Base-by-base conservation (phyloP, 2,888 invertebrate genomes). In the Mayetiola destructor region DNA sequence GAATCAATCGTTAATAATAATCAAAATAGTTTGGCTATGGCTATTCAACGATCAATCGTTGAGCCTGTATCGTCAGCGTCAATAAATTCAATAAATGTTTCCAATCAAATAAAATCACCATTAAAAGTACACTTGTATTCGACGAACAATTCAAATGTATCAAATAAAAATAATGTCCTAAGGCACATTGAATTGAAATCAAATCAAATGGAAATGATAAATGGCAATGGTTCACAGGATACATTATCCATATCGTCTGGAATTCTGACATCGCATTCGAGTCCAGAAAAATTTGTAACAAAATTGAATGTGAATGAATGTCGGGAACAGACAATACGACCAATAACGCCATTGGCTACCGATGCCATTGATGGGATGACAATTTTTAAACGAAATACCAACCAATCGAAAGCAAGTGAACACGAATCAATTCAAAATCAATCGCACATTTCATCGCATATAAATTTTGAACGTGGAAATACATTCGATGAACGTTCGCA, bases 301-400 rank as follows among this genome's bases (percentile, higher is more conserved):
- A 30, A n/a, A 29, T 12, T 20, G 12, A 16, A 52, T 9, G n/a
- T n/a, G 10, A 3, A 32, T 1, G 20, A 8, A 18, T 18, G 30
- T 10, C 18, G 9, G 32, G n/a, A 53, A 32, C 29, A 20, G 18
- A 32, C 30, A n/a, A 21, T 55, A 20, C 4, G 29, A 5, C 55
- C 20, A 9, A 58, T 64, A 2, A 68, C 66, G 59, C 67, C 67
- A 5, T 58, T 68, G 1, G 66, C 66, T 0, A 53, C 64, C 21
- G 63, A 66, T 23, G 64, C 65, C 40, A 62, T 66, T 8, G 61
- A 63, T 53, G 30, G 53, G 30, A 30, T 53, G 18, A 35, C 35
- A 21, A 55, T 55, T 14, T 21, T 10, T 16, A 23, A 20, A n/a
- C 55, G 36, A 8, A 55, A 20, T 12, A 10, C n/a, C 14, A 21